A percentile compares a stretch with the other conserved stretches of the same genome.
Evolutionary conservation across 2,797 vertebrate genomes (phyloP).

Genomic region (Calcarius lapponicus): DNA sequence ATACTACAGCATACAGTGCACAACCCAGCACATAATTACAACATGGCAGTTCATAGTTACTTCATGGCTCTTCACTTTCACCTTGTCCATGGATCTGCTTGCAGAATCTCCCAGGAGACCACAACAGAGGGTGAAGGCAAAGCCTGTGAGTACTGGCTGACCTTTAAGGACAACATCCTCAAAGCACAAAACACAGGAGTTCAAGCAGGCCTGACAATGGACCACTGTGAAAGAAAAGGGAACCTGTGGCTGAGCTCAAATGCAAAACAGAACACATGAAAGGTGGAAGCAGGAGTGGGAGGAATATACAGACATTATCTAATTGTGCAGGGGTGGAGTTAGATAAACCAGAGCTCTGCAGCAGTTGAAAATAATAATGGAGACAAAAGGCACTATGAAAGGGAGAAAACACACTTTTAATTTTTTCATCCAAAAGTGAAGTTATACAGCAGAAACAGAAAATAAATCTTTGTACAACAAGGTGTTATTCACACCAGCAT

Average conservation of each 20-base stretch:
- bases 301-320: neutral
- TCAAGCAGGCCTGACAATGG: neutral
- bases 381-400: neutral
- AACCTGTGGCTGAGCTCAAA: neutral
- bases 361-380: neutral
- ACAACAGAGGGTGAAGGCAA: fast-evolving
- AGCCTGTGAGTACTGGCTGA: neutral
- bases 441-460: neutral
- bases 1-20: neutral
- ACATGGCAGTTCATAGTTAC: neutral
- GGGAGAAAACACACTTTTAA: neutral
- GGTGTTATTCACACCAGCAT: neutral
- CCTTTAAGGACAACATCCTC: neutral
- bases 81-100: neutral
- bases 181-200: neutral
- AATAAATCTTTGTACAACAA: neutral
- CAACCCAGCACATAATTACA: neutral
- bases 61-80: neutral
- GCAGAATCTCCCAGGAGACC: neutral
- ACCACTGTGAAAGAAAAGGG: neutral
- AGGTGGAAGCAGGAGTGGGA: neutral
- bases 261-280: neutral
- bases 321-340: neutral
- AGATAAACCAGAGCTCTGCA: neutral
- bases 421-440: neutral